Percentiles rank a stretch among this genome's conserved stretches.
Evolutionary conservation across 2,888 invertebrate genomes (phyloP).

Genomic region (Xestoiulus laeticollis): DNA sequence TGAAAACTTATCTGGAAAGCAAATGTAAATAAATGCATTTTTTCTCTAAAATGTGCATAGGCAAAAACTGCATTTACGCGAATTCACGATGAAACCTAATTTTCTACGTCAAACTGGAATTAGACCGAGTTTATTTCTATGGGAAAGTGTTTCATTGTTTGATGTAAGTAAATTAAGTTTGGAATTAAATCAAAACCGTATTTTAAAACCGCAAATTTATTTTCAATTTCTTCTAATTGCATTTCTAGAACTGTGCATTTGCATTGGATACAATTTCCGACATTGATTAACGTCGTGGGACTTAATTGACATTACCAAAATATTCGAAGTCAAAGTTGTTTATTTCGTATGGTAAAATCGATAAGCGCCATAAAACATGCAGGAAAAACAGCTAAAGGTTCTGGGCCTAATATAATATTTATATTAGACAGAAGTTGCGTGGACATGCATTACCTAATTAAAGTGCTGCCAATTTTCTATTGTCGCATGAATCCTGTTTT

Average conservation of each 20-base stretch:
- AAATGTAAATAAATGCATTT: neutral
- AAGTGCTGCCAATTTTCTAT: neutral
- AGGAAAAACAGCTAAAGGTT: neutral
- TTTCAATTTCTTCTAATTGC: neutral
- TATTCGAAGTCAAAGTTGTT: neutral
- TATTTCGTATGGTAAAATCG: neutral
- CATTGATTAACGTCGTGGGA: constrained; percentile 10
- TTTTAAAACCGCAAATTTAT: neutral
- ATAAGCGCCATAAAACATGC: neutral
- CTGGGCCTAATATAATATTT: neutral
- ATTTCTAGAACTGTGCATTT: neutral
- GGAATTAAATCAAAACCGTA: neutral
- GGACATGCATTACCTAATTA: neutral
- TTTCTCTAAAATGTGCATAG: neutral
- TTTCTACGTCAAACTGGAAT: neutral
- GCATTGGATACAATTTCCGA: neutral
- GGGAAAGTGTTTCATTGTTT: constrained; percentile 41
- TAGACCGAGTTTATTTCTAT: constrained; percentile 40
- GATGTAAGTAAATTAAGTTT: too few relatives aligned
- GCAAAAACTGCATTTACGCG: neutral
- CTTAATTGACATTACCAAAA: neutral
- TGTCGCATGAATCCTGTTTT: neutral
- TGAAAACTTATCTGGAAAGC: neutral
- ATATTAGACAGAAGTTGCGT: neutral
- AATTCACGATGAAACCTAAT: neutral